Evolutionary conservation across 2,797 vertebrate genomes (phyloP), one percentile per base, ranked within the genome.

Genomic region (Lophius americanus): DNA sequence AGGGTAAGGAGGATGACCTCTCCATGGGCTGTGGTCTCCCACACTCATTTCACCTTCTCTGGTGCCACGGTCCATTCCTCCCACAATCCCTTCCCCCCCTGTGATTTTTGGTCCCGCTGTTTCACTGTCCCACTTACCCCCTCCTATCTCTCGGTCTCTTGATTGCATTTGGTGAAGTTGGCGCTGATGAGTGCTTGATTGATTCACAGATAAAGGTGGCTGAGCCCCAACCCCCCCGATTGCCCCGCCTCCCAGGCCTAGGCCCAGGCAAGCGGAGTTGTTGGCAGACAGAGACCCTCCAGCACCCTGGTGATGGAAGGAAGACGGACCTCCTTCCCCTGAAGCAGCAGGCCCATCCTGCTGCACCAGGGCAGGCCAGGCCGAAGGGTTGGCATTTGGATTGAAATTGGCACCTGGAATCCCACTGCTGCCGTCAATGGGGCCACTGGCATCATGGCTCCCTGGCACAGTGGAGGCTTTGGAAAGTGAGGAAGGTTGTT

Each of bases 301-400:
- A 67, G 87, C 76, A 69, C 85, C 83, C 78, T 91, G 90, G 78
- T 91, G 92, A 83, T 93, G 87, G 85, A 90, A 90, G 85, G 92
- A 87, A 85, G 93, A 88, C 65, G 70, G 77, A 69, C 77, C 87
- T 83, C 90, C 92, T 83, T 93, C 94, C 61, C 84, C 88, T 82
- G 85, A 83, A 89, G 88, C 91, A 72, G 88, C 57, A 6, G 85
- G 79, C 76, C 89, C 92, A 83, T 97, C 95, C 93, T 98, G 97
- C 93, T 98, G 97, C 91, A 97, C 96, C 89, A 99, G 93, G 36
- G 97, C 96, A 51, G 98, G 98, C 98, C 98, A 99, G 93, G 98
- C 98, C 82, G 97, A 97, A 64, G 98, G 98, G 94, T 99, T 98
- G 95, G 96, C 98, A 95, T 98, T 99, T 96, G 98, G 98, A 94